A percentile compares a stretch with the other conserved stretches of the same genome.
These are phyloP conservation scores for Nemapogon koenigi DNA, from an alignment of 2,888 invertebrate genomes.

Conservation along the genomic window DNA sequence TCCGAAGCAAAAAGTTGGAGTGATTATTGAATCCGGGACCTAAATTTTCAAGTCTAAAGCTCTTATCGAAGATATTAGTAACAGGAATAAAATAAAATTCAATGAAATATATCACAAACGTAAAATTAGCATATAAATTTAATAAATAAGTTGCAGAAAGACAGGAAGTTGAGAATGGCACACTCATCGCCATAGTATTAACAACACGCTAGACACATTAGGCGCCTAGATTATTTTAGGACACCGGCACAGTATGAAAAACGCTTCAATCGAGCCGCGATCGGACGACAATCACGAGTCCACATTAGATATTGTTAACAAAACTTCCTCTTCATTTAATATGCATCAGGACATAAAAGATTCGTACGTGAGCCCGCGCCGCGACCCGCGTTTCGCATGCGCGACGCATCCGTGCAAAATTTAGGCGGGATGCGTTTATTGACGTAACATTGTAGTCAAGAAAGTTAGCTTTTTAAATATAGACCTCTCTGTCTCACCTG, in stretches of 20 bases:
- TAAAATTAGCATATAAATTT: no score
- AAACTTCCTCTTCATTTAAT: slow-evolving; percentile 62
- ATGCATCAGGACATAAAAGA: slow-evolving; percentile 60
- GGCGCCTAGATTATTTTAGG: slow-evolving; percentile 4
- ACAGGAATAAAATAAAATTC: no score
- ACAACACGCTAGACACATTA: no score
- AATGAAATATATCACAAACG: no score
- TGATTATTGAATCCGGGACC: no score
- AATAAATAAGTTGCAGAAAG: no score
- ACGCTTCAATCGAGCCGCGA: slow-evolving; percentile 47
- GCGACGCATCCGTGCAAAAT: slow-evolving; percentile 61
- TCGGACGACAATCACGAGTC: slow-evolving; percentile 31
- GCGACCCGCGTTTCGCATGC: slow-evolving; percentile 45
- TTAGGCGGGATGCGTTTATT: slow-evolving; percentile 60
- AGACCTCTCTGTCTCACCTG: slow-evolving; percentile 47
- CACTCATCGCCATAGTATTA: no score
- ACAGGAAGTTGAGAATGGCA: no score
- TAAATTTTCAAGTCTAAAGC: no score
- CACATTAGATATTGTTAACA: slow-evolving; percentile 65
- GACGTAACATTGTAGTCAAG: slow-evolving; percentile 48
- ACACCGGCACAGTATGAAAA: slow-evolving; percentile 2
- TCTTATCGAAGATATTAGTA: no score
- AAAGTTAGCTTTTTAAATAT: slow-evolving; percentile 41
- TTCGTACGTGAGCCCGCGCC: slow-evolving; percentile 46
- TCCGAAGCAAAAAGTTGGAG: no score